These are phyloP conservation scores for Mycteria americana DNA, from an alignment of 2,797 vertebrate genomes.

Conservation along the genomic window DNA sequence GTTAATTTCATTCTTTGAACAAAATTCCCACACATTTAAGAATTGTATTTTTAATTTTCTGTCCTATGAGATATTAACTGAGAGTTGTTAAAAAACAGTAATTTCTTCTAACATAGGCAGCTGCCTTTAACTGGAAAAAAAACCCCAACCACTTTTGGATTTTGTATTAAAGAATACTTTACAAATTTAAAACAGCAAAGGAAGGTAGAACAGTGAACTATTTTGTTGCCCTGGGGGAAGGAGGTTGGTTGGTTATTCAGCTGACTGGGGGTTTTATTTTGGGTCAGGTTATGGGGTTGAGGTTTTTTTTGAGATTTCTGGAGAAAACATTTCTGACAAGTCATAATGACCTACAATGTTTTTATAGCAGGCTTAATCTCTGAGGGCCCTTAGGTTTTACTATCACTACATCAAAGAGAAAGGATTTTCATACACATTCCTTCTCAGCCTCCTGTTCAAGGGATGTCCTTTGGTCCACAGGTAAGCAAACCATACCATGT, in stretches of 20 bases:
- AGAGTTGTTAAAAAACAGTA: background rate
- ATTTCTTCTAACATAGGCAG: background rate
- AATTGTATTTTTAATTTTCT: background rate
- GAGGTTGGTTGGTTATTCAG: background rate
- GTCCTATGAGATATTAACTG: background rate
- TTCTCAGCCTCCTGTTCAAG: background rate
- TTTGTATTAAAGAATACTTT: background rate
- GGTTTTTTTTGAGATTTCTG: background rate
- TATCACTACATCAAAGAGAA: background rate
- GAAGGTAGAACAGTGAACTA: background rate
- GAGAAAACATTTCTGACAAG: background rate
- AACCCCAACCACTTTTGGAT: background rate
- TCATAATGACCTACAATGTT: fast-evolving
- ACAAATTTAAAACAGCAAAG: background rate
- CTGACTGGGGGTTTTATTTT: background rate
- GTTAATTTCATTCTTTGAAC: background rate
- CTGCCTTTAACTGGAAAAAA: background rate
- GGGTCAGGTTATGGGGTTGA: background rate
- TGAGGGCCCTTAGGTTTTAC: background rate
- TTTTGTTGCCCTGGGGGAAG: background rate
- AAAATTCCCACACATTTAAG: background rate
- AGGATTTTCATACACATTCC: background rate
- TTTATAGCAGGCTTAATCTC: background rate
- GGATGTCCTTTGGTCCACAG: fast-evolving
- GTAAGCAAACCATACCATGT: background rate